Conservation (phyloP, 1,140 invertebrate species). For the Metaphire vulgaris region DNA sequence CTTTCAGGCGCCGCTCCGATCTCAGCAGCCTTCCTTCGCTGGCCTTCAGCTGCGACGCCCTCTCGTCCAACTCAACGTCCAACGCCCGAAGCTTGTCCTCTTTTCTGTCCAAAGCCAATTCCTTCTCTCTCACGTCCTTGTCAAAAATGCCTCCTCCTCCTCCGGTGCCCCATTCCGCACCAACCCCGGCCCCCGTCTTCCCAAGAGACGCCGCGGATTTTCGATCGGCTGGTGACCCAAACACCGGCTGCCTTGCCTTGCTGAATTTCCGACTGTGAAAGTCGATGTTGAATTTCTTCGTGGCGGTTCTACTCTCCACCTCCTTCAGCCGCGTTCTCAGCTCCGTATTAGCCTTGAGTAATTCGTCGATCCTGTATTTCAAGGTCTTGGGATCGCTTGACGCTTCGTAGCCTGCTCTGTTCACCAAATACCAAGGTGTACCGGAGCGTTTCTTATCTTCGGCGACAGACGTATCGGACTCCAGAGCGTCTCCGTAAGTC, state of each 20-base stretch:
- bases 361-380: neutral
- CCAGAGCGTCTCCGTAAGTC: too few relatives aligned
- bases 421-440: neutral
- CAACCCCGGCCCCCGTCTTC: neutral
- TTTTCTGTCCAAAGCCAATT: neutral
- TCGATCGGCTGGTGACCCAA: neutral
- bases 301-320: neutral
- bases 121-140: neutral
- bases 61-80: neutral
- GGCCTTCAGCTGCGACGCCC: neutral
- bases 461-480: too few relatives aligned
- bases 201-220: neutral
- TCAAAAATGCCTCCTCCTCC: neutral
- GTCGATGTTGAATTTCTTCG: neutral
- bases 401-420: neutral
- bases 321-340: neutral
- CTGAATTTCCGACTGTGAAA: neutral
- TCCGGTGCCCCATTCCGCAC: neutral
- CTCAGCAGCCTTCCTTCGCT: neutral
- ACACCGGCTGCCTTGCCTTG: neutral
- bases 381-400: neutral
- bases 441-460: neutral
- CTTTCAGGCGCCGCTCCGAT: neutral
- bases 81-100: neutral
- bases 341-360: neutral